phyloP scores from a whole-genome alignment of 2,113 vertebrate genomes.

The Ardeotis arabs region DNA sequence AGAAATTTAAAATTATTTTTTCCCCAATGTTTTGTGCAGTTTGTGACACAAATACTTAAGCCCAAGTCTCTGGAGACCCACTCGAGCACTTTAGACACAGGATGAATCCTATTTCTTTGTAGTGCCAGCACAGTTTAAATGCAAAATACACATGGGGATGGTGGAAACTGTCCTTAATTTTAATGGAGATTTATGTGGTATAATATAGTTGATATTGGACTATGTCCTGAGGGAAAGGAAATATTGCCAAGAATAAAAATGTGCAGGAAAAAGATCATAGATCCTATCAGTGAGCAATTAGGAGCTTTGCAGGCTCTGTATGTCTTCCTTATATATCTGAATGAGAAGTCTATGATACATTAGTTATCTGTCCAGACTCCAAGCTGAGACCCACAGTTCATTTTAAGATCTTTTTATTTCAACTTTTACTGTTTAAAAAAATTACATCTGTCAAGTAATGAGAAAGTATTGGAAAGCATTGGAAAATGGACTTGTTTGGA shows the following conservation, averaged over 20 bases:
- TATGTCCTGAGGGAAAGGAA: neutral
- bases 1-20: neutral
- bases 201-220: neutral
- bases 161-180: conserved; percentile 47
- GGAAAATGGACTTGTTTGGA: neutral
- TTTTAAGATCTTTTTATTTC: neutral
- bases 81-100: neutral
- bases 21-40: neutral
- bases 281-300: conserved; percentile 29
- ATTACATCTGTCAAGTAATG: neutral
- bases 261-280: neutral
- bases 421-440: neutral
- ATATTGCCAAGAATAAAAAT: conserved; percentile 30
- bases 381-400: neutral
- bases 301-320: neutral
- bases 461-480: neutral
- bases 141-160: neutral
- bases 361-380: neutral
- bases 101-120: neutral
- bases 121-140: neutral
- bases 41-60: neutral
- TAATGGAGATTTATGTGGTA: conserved; percentile 38
- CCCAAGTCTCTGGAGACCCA: neutral
- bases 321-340: neutral
- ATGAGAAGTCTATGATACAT: neutral